Evolutionary conservation across 2,888 invertebrate species (phyloP).

Genomic region (Blastobasis adustella): DNA sequence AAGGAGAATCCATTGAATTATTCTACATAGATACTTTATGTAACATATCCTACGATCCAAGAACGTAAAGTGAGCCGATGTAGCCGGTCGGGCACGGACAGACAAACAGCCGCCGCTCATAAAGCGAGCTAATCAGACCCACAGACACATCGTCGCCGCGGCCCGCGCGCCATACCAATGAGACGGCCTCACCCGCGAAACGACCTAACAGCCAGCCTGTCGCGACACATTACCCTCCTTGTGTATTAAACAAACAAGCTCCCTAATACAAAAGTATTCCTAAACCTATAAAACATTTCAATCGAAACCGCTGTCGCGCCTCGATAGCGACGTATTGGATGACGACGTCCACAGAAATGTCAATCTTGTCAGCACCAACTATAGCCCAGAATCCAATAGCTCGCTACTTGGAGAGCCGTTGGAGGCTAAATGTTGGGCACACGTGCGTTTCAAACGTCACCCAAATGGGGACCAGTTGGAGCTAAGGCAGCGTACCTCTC

Average conservation of each 20-base stretch:
- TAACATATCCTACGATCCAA: too few relatives aligned
- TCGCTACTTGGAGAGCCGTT: conserved; percentile 18
- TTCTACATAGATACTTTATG: too few relatives aligned
- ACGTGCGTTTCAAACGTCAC: conserved; percentile 65
- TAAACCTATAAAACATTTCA: conserved; percentile 42
- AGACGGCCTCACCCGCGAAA: conserved; percentile 25
- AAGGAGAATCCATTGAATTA: too few relatives aligned
- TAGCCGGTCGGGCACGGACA: conserved; percentile 20
- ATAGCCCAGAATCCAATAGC: conserved; percentile 25
- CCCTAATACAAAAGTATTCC: conserved; percentile 16
- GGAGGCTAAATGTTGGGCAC: conserved; percentile 51
- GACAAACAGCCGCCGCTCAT: conserved; percentile 51
- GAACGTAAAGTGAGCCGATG: too few relatives aligned
- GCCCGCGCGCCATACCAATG: conserved; percentile 59
- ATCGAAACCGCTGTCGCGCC: conserved; percentile 29
- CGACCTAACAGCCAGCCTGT: conserved; percentile 24
- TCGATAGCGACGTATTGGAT: conserved; percentile 34
- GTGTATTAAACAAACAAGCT: conserved; percentile 21
- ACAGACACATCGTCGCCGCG: conserved; percentile 68
- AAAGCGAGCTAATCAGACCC: conserved; percentile 64
- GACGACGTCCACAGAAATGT: conserved; percentile 13
- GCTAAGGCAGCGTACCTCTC: conserved; percentile 42
- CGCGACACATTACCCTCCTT: conserved; percentile 18
- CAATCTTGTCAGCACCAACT: conserved; percentile 10
- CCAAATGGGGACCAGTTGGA: conserved; percentile 62